Evolutionary conservation across 37 sponge, comb jelly and placozoan genomes (phyloP).

Genomic region (Halichondria panicea): DNA sequence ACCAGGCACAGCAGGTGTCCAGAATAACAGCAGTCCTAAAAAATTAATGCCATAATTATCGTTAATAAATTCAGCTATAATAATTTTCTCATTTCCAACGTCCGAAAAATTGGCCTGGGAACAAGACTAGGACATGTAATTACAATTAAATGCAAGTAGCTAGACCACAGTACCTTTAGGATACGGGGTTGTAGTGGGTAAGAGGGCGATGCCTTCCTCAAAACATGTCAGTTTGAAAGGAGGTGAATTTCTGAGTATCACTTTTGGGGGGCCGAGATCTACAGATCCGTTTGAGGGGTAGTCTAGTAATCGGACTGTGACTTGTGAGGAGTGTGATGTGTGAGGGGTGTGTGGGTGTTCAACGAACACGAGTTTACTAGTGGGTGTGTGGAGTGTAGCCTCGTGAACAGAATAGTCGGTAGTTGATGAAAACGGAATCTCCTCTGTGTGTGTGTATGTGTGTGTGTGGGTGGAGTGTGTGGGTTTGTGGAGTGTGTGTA

Average conservation of each 20-base stretch:
- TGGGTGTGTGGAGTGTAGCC: not conserved
- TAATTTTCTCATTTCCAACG: too few species aligned
- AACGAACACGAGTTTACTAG: constrained; percentile 2
- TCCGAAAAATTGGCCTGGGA: too few species aligned
- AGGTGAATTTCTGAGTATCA: constrained; percentile 15
- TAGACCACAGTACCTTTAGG: too few species aligned
- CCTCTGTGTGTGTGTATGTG: not conserved
- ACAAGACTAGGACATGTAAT: too few species aligned
- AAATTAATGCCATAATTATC: constrained; percentile 14
- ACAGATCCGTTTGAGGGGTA: not conserved
- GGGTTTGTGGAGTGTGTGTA: not conserved
- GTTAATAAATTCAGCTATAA: too few species aligned
- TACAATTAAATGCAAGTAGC: too few species aligned
- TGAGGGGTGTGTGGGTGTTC: not conserved
- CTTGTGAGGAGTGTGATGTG: too few species aligned
- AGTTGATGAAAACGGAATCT: too few species aligned
- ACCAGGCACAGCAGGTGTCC: constrained; percentile 29
- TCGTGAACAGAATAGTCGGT: not conserved
- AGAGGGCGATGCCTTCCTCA: constrained; percentile 13
- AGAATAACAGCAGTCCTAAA: constrained; percentile 29
- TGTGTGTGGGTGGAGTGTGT: not conserved
- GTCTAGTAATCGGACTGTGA: too few species aligned
- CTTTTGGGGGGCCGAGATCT: constrained; percentile 6
- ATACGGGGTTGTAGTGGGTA: too few species aligned
- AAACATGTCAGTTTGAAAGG: constrained; percentile 17